These are phyloP conservation scores for Perithous albicinctus DNA, from an alignment of 2,888 invertebrate species.

Conservation along the genomic window DNA sequence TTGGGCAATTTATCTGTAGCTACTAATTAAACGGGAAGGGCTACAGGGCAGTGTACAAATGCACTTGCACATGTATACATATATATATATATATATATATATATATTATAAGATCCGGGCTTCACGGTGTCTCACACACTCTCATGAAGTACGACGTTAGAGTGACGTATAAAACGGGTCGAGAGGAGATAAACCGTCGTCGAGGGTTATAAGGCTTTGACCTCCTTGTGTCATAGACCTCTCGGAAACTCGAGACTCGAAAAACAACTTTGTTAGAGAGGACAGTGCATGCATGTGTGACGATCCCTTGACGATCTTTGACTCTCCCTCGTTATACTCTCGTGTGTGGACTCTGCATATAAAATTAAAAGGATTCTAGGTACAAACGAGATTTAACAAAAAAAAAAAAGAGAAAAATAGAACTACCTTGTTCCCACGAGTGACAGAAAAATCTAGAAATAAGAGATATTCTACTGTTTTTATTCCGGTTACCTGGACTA, in stretches of 20 bases:
- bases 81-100: too few species aligned
- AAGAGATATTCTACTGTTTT: background rate
- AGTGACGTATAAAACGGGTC: constrained; percentile 64
- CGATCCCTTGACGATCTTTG: constrained; percentile 49
- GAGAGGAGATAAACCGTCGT: constrained; percentile 61
- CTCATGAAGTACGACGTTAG: constrained; percentile 45
- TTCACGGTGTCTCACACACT: constrained; percentile 6
- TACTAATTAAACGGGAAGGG: constrained; percentile 73
- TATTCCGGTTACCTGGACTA: background rate
- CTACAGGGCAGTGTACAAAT: constrained; percentile 18
- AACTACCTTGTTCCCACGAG: background rate
- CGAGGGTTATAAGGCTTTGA: constrained; percentile 63
- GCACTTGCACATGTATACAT: background rate
- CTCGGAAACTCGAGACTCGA: constrained; percentile 61
- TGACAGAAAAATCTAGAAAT: background rate
- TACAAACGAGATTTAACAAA: constrained; percentile 16
- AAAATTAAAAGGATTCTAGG: constrained; percentile 54
- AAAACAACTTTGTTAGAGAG: constrained; percentile 61
- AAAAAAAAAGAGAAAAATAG: background rate
- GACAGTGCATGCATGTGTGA: constrained; percentile 5
- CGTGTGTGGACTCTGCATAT: constrained; percentile 39
- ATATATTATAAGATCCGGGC: background rate
- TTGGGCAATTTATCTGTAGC: constrained; percentile 73
- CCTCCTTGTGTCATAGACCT: constrained; percentile 58
- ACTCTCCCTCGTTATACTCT: constrained; percentile 47